Base-by-base conservation (phyloP, 2,113 vertebrate genomes). In the Peromyscus maniculatus region DNA sequence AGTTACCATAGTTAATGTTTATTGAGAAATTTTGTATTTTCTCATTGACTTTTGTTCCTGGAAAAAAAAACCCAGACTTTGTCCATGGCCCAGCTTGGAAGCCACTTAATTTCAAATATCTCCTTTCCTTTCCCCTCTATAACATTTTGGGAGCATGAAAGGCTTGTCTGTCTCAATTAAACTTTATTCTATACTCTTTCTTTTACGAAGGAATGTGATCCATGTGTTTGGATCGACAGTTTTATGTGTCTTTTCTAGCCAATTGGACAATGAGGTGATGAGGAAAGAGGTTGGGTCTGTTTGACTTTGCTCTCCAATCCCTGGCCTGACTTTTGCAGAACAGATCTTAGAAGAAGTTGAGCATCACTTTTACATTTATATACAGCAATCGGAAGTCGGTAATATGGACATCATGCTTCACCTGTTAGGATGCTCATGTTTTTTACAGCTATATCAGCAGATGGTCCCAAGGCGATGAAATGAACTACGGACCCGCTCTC, bases 401-500 rank as follows among this genome's bases (percentile, higher is more conserved):
- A 66, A 83, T 46, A 0, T 64, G 3, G 6, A 66, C 5, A 31
- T 26, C 55, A 15, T 28, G 17, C 86, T 80, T 96, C 96, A 98
- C 98, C 98, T 98, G 98, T 99, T 80, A 93, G 3, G 0, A 0
- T 0, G 2, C 69, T 36, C 88, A 99, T 90, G 11, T 91, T 0
- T 86, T 1, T 97, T 11, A 99, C 87, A n/a, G 66, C 96, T 46
- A 0, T 0, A 19, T 95, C 98, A 80, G 97, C 98, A 7, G 0
- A 7, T 86, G 19, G 55, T 83, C 98, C 98, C 67, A 99, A 80
- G 57, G 98, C 98, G 67, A 98, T 97, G 0, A 97, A 97, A 77
- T 98, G 98, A 93, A 99, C 66, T 43, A 98, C 55, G 8, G 93
- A 89, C 0, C 98, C 98, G 28, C 98, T 98, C 22, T 82, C n/a